Base-by-base conservation (phyloP, 30 jellyfish, hydroid and myxozoan genomes). In the Aurelia aurita complex sp. Pacific region DNA sequence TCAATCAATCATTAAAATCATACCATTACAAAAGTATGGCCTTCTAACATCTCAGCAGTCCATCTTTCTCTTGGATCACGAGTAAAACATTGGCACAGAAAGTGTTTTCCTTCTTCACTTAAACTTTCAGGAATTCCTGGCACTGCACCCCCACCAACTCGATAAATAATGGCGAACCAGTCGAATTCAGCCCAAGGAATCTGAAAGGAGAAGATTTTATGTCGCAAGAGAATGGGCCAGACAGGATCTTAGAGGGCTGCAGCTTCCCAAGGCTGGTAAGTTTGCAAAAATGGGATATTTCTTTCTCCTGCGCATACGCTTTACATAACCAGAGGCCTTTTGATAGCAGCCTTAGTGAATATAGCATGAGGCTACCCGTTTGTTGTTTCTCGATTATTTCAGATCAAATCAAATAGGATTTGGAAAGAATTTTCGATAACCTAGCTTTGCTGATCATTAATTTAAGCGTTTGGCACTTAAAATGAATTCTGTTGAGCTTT, bases 101-200 rank as follows among this genome's bases (percentile, higher is more conserved):
- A 94, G 46, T 88, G 91, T 66, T 84, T 83, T 18, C 98, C 98
- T 82, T 94, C 98, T n/a, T 94, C 98, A 64, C 97, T 94, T 46
- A 94, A 74, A 57, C 70, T 61, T 16, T 94, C 98, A 11, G 98
- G 98, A 12, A 88, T 88, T 11, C 46, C 86, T 4, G 98, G 98
- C 54, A 16, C 38, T 17, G 89, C 87, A 4, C 98, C 98, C 1
- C 66, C 89, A 5, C 98, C 98, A 65, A 94, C 98, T 46, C 89
- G 88, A 65, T 53, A 94, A 61, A 94, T 94, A 18, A 94, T 88
- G 16, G 95, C 79, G 35, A 74, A 79, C 84, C 90, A 78, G 50
- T 94, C 97, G 35, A 57, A 64, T 14, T 85, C 98, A 9, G 86
- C 89, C 98, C 98, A 94, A 15, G 98, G 98, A 63, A 67, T 85